Percentiles rank a stretch among this genome's conserved stretches.
phyloP scores from a whole-genome alignment of 2,113 vertebrate species.

The Callopanchax toddi region DNA sequence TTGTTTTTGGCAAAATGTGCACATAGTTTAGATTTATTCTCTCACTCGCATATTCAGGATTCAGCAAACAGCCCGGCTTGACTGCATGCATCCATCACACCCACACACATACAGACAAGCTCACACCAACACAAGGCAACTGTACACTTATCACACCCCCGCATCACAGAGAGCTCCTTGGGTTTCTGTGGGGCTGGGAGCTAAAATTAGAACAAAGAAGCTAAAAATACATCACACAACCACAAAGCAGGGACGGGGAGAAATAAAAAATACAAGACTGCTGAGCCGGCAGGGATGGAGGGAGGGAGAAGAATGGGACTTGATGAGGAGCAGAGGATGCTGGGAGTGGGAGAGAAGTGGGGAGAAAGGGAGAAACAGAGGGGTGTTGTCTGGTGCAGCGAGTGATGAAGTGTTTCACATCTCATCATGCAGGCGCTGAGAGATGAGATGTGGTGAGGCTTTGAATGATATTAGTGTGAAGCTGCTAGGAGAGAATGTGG shows the following conservation, averaged over 20 bases:
- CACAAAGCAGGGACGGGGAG: background rate
- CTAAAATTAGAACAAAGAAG: constrained; percentile 71
- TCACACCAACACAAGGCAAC: constrained; percentile 16
- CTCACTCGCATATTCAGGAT: background rate
- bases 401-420: constrained; percentile 24
- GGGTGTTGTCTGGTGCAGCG: constrained; percentile 37
- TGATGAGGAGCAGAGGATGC: constrained; percentile 28
- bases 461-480: background rate
- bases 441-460: background rate
- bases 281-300: constrained; percentile 42
- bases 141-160: constrained; percentile 53
- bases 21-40: background rate
- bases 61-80: constrained; percentile 1
- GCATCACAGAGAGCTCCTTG: constrained; percentile 42
- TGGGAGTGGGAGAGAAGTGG: background rate
- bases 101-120: background rate
- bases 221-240: constrained; percentile 71
- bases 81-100: constrained; percentile 1
- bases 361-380: constrained; percentile 10
- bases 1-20: background rate
- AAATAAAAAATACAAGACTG: no score
- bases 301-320: constrained; percentile 20
- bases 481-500: background rate
- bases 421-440: constrained; percentile 16
- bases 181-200: constrained; percentile 40